Conservation (phyloP, 1,140 invertebrate species). For the Caerostris darwini region DNA sequence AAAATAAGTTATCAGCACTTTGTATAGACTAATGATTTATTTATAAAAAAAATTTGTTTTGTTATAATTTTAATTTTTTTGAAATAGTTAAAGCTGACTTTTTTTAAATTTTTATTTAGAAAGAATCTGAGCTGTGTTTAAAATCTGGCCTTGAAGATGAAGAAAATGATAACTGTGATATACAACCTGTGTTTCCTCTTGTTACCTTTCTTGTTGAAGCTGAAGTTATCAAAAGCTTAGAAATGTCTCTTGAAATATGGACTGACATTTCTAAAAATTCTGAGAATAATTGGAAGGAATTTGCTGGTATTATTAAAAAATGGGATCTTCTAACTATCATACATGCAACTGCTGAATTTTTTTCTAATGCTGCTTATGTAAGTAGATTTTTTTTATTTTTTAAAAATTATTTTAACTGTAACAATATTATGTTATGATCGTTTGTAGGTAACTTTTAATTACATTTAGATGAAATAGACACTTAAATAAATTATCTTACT, state of each 20-base stretch:
- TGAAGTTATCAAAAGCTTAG: slow-evolving; percentile 17
- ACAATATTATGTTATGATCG: too few species aligned
- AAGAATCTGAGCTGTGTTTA: neutral
- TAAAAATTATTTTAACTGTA: too few species aligned
- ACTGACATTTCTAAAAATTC: neutral
- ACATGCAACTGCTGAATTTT: slow-evolving; percentile 24
- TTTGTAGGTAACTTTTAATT: too few species aligned
- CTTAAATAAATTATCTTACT: too few species aligned
- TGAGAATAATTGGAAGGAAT: neutral
- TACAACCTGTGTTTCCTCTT: slow-evolving; percentile 29
- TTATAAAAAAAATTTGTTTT: too few species aligned
- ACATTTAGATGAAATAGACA: too few species aligned
- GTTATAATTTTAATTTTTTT: too few species aligned
- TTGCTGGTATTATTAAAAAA: neutral
- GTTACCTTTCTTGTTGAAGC: slow-evolving; percentile 27
- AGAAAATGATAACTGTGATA: slow-evolving; percentile 46
- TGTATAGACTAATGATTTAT: too few species aligned
- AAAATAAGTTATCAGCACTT: too few species aligned
- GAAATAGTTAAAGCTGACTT: neutral
- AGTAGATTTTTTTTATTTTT: neutral
- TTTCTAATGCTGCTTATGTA: slow-evolving; percentile 35
- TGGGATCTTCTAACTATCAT: slow-evolving; percentile 24
- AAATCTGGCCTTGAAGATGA: slow-evolving; percentile 23
- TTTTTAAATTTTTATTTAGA: neutral
- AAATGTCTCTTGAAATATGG: slow-evolving; percentile 34